Base-by-base conservation (phyloP, 2,113 vertebrate genomes). In the Gavia stellata region DNA sequence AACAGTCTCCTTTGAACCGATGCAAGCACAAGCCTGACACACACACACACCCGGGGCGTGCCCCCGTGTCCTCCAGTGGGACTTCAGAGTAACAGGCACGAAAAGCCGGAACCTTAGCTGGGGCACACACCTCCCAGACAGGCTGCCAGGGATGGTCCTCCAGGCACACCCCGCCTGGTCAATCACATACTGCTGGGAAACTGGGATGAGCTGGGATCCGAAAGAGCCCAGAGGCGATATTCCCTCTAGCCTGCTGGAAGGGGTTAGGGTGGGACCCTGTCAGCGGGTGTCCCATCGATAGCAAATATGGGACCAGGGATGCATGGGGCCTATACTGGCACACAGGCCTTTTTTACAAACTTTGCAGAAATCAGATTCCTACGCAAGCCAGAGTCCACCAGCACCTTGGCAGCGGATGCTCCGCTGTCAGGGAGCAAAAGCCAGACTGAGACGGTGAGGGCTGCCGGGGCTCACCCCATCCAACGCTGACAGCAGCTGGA, bases 381-480 rank as follows among this genome's bases (percentile, higher is more conserved):
- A 6, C 1, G 1, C 3, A 12, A 86, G 47, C 36, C 21, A 44
- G 36, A 31, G 34, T 29, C 49, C 20, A 65, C 33, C 14, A 80
- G 47, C 0, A 0, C 29, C 49, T 83, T 5, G 8, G 67, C 25
- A 83, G 52, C 5, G 1, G 36, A 67, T 81, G 72, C 20, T 77
- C 33, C 25, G 1, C 20, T 58, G 11, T 34, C 58, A 40, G 56
- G 21, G 15, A 84, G 67, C 47, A 86, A 83, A 42, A 92, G 23
- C 12, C 47, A 80, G 44, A 83, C 38, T 0, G 0, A 72, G n/a
- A 49, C 0, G 3, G 31, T 74, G 52, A 78, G 49, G 36, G 49
- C 26, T 83, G 26, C n/a, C 1, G 0, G 15, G 31, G 50, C 18
- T 81, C 33, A 65, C 14, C 33, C n/a, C 75, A 59, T 36, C n/a